phyloP scores from a whole-genome alignment of 35 echinoderm and acorn worm species.

The Heliocidaris erythrogramma region DNA sequence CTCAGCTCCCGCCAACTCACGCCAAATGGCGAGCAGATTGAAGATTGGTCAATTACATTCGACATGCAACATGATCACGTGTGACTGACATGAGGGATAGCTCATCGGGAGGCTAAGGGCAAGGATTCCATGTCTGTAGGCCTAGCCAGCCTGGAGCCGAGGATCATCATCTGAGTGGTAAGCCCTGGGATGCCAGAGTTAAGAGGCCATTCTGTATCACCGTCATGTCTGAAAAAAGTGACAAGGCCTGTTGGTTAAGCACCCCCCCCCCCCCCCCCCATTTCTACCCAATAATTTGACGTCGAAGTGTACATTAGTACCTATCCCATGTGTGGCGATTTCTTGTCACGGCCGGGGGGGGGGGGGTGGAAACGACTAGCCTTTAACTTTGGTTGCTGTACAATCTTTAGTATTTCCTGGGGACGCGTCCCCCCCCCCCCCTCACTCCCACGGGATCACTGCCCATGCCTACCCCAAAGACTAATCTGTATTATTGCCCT shows the following conservation, averaged over 20 bases:
- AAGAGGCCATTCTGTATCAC: not conserved
- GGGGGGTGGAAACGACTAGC: too few relatives aligned
- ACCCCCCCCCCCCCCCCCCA: not conserved
- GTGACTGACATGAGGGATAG: not conserved
- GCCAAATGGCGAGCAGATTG: not conserved
- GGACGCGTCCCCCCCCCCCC: not conserved
- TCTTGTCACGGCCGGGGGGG: too few relatives aligned
- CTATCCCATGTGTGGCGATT: too few relatives aligned
- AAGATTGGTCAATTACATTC: slow-evolving; percentile 6
- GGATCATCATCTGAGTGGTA: not conserved
- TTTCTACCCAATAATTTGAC: not conserved
- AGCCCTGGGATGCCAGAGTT: not conserved
- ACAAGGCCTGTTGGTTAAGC: not conserved
- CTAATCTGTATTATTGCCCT: not conserved
- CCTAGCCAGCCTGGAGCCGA: not conserved
- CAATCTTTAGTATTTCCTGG: too few relatives aligned
- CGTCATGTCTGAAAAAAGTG: not conserved
- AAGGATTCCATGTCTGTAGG: not conserved
- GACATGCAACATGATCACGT: not conserved
- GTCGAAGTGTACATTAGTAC: not conserved
- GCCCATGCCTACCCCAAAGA: not conserved
- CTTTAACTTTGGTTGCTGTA: too few relatives aligned
- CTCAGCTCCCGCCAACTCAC: not conserved
- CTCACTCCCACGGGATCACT: not conserved
- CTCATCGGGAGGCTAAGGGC: not conserved